Conservation (phyloP, 2,797 vertebrate genomes). For the Otus scops region DNA sequence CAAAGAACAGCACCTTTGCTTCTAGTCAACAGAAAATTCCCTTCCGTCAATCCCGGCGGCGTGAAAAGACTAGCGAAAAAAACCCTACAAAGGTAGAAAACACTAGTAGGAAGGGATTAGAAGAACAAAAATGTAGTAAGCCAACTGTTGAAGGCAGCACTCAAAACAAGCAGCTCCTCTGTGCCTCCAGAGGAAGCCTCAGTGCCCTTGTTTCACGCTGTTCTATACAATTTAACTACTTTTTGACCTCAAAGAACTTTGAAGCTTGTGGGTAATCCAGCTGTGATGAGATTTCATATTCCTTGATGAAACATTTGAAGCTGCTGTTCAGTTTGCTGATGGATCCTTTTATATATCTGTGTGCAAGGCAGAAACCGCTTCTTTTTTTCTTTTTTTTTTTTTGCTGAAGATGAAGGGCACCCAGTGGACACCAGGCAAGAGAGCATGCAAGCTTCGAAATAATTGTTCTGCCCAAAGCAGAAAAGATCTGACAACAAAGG, state of each 20-base stretch:
- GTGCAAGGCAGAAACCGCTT: neutral
- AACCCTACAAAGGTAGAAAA: neutral
- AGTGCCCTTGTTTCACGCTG: neutral
- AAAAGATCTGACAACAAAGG: neutral
- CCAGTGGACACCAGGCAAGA: neutral
- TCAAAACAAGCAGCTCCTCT: neutral
- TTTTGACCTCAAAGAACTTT: conserved; percentile 9
- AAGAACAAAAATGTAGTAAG: neutral
- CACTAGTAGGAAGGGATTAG: neutral
- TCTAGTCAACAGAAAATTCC: neutral
- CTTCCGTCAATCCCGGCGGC: neutral
- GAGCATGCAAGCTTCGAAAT: accelerated
- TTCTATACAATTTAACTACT: neutral
- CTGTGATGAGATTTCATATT: conserved; percentile 6
- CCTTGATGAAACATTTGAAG: conserved; percentile 21
- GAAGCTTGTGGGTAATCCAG: conserved; percentile 4
- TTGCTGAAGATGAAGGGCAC: neutral
- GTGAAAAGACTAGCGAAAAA: neutral
- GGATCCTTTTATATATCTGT: neutral
- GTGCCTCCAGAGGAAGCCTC: neutral
- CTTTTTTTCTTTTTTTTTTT: neutral
- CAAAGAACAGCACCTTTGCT: neutral
- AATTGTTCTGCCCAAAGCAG: neutral
- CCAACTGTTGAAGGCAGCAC: neutral
- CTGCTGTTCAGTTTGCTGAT: neutral